Evolutionary conservation across 2,113 vertebrate genomes (phyloP).

Genomic region (Nymphicus hollandicus): DNA sequence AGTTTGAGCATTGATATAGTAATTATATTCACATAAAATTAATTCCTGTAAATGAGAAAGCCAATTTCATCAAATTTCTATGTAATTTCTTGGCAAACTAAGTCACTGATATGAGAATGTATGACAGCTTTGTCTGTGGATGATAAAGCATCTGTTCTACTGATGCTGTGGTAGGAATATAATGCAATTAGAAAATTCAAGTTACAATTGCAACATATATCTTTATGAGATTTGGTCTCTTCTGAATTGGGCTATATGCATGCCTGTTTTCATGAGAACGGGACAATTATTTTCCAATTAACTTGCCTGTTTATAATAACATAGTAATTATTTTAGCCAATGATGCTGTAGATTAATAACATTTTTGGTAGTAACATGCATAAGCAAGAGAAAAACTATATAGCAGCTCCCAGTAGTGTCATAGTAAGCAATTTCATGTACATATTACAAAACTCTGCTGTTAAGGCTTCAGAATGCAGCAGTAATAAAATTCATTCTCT

Average conservation of each 20-base stretch:
- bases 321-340: constrained; percentile 61
- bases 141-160: constrained; percentile 62
- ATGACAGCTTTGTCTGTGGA: constrained; percentile 37
- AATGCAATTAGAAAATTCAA: constrained; percentile 73
- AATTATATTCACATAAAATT: constrained; percentile 52
- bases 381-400: neutral
- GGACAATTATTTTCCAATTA: constrained; percentile 54
- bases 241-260: constrained; percentile 14
- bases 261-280: neutral
- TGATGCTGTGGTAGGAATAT: constrained; percentile 48
- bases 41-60: constrained; percentile 14
- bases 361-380: constrained; percentile 21
- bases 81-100: constrained; percentile 29
- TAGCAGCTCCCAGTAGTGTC: neutral
- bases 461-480: neutral
- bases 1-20: constrained; percentile 9
- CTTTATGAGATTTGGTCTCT: constrained; percentile 58
- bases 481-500: neutral
- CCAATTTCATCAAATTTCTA: neutral
- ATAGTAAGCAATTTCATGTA: neutral
- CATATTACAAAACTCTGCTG: neutral
- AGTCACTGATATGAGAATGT: constrained; percentile 5
- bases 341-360: constrained; percentile 21
- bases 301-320: constrained; percentile 41
- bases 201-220: constrained; percentile 59